A percentile compares a stretch with the other conserved stretches of the same genome.
phyloP scores from a whole-genome alignment of 2,113 vertebrate species.

The Salvelinus namaycush region DNA sequence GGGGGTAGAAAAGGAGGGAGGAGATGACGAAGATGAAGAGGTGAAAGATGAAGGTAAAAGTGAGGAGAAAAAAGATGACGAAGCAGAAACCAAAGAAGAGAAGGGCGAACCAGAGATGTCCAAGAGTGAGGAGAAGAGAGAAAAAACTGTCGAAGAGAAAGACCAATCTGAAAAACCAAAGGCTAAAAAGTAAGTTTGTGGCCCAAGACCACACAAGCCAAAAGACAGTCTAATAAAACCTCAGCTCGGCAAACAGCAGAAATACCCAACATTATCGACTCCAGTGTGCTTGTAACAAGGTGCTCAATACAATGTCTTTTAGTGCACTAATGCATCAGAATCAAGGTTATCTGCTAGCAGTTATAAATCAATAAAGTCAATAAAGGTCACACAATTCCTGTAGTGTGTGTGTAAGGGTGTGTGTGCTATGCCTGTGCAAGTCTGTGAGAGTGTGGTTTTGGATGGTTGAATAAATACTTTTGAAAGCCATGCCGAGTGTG shows the following conservation, averaged over 20 bases:
- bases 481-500: neutral
- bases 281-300: constrained; percentile 51
- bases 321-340: constrained; percentile 43
- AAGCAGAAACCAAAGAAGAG: constrained; percentile 33
- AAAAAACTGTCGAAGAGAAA: constrained; percentile 39
- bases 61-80: constrained; percentile 33
- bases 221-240: constrained; percentile 31
- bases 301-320: constrained; percentile 45
- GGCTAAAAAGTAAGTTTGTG: constrained; percentile 43
- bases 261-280: constrained; percentile 30
- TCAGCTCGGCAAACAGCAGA: constrained; percentile 38
- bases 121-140: constrained; percentile 42
- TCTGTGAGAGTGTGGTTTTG: constrained; percentile 43
- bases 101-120: constrained; percentile 51
- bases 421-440: constrained; percentile 19
- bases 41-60: constrained; percentile 32
- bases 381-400: constrained; percentile 21
- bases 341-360: constrained; percentile 57
- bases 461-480: constrained; percentile 29
- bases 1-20: constrained; percentile 37
- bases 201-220: constrained; percentile 15
- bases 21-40: constrained; percentile 23
- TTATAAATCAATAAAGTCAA: constrained; percentile 25
- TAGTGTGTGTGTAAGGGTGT: constrained; percentile 31
- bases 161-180: constrained; percentile 45